Conservation (phyloP, 2,113 vertebrate species). For the Panthera tigris region DNA sequence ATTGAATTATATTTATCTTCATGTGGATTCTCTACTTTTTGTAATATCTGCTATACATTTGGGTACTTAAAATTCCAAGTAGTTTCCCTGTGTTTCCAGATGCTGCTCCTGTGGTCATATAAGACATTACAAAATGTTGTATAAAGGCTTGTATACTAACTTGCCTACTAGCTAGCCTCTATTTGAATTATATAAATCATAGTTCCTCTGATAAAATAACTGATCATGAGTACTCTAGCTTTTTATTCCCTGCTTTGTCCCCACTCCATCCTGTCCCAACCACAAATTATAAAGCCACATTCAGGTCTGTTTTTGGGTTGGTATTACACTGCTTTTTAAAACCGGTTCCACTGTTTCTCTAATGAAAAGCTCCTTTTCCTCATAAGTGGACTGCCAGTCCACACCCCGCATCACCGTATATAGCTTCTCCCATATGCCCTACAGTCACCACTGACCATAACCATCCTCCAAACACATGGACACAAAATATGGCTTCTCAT, state of each 20-base stretch:
- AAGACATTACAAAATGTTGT: not conserved
- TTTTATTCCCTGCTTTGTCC: not conserved
- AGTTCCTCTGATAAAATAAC: not conserved
- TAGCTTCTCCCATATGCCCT: not conserved
- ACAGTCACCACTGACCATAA: not conserved
- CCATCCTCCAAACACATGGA: not conserved
- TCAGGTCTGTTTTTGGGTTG: constrained; percentile 23
- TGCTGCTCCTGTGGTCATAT: not conserved
- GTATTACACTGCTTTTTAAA: not conserved
- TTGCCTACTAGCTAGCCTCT: not conserved
- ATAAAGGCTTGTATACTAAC: not conserved
- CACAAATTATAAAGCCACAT: not conserved
- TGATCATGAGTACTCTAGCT: not conserved
- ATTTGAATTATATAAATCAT: not conserved
- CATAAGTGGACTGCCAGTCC: not conserved
- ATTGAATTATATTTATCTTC: not conserved
- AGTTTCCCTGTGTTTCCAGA: not conserved
- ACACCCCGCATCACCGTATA: not conserved
- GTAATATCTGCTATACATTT: not conserved
- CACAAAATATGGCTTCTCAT: not conserved
- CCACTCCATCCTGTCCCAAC: not conserved
- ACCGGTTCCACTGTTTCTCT: not conserved
- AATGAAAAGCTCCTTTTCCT: not conserved
- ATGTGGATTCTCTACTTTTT: not conserved
- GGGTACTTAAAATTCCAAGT: not conserved